These are phyloP conservation scores for Phodopus roborovskii DNA, from an alignment of 2,113 vertebrate species.

Conservation along the genomic window DNA sequence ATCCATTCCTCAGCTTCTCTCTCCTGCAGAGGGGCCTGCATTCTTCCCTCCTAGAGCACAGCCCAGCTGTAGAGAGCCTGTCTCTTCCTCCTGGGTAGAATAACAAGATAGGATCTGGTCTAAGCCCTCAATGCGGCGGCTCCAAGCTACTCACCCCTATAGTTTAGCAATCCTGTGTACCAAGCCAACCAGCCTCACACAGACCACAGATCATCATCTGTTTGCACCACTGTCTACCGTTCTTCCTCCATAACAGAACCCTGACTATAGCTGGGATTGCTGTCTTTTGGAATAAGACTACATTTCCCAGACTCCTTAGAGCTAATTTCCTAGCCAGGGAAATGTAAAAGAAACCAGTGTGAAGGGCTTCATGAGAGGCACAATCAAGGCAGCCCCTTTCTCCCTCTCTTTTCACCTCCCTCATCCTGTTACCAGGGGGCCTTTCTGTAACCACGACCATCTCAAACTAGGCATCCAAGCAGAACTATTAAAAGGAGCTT, in stretches of 20 bases:
- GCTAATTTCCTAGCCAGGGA: not conserved
- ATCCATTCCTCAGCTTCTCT: not conserved
- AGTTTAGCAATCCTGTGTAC: not conserved
- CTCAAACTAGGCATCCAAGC: not conserved
- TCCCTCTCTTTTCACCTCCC: not conserved
- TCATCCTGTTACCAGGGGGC: not conserved
- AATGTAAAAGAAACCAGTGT: not conserved
- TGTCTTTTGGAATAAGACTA: slow-evolving; percentile 31
- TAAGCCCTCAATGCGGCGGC: too few species aligned
- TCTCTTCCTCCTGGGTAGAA: not conserved
- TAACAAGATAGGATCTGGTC: not conserved
- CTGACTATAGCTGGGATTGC: not conserved
- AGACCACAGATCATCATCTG: not conserved
- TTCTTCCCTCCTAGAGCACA: not conserved
- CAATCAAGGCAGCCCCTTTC: not conserved
- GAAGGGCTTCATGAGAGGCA: not conserved
- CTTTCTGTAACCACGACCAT: not conserved
- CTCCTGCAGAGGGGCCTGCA: not conserved
- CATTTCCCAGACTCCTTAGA: slow-evolving; percentile 18
- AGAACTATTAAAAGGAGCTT: not conserved
- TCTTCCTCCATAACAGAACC: not conserved
- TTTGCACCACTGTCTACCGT: not conserved
- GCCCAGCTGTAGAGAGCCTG: too few species aligned
- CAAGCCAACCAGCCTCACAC: not conserved
- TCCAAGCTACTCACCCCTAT: not conserved